Conservation (phyloP, 2,888 invertebrate species). For the Strigamia transsilvanica region DNA sequence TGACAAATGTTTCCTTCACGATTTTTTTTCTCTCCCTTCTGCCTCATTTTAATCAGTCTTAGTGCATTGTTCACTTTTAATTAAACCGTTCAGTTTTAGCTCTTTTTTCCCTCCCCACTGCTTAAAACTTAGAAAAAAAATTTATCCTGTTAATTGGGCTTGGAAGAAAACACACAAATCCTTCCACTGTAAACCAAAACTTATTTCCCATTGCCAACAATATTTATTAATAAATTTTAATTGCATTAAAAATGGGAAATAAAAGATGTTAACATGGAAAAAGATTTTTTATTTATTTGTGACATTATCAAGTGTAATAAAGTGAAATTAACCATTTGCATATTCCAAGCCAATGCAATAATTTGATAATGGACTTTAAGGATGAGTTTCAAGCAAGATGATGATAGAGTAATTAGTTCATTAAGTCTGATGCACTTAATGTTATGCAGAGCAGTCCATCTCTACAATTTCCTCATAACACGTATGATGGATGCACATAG, state of each 20-base stretch:
- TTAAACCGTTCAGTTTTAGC: constrained; percentile 5
- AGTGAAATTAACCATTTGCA: constrained; percentile 14
- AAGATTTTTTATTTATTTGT: too few relatives aligned
- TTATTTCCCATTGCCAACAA: background rate
- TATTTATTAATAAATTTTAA: background rate
- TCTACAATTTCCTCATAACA: constrained; percentile 31
- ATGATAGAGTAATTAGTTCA: constrained; percentile 35
- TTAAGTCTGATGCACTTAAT: constrained; percentile 24
- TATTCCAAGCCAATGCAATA: background rate
- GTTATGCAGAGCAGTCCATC: constrained; percentile 19
- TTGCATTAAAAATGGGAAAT: background rate
- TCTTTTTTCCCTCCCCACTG: background rate
- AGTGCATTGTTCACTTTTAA: constrained; percentile 34
- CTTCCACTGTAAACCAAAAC: background rate
- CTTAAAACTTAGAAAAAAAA: constrained; percentile 3
- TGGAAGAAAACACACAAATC: constrained; percentile 14
- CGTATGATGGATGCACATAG: background rate
- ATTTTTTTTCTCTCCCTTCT: background rate
- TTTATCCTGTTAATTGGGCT: constrained; percentile 18
- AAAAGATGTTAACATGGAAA: background rate
- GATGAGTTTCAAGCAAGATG: constrained; percentile 10
- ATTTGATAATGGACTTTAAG: constrained; percentile 35
- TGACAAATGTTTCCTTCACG: constrained; percentile 7
- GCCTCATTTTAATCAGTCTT: constrained; percentile 5
- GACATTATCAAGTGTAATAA: background rate